Percentiles rank a stretch among this genome's conserved stretches.
Evolutionary conservation across 2,113 vertebrate species (phyloP).

Genomic region (Myrmecophaga tridactyla): DNA sequence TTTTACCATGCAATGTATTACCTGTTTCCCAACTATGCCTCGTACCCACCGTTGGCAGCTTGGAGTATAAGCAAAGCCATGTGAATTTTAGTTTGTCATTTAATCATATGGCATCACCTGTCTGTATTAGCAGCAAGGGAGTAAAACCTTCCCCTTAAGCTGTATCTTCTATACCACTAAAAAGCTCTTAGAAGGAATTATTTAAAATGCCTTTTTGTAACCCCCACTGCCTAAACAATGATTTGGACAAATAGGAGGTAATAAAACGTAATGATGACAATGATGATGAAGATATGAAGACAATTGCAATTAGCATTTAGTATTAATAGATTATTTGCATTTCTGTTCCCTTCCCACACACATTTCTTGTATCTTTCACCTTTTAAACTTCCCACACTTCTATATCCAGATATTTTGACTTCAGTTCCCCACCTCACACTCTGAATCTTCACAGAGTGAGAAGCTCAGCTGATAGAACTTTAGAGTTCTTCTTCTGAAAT

Average conservation of each 20-base stretch:
- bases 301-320: neutral
- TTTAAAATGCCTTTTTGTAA: neutral
- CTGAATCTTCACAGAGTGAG: neutral
- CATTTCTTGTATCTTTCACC: conserved; percentile 16
- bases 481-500: conserved; percentile 10
- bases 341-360: conserved; percentile 15
- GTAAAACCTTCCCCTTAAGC: neutral
- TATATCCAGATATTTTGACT: conserved; percentile 17
- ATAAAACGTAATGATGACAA: neutral
- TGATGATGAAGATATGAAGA: neutral
- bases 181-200: neutral
- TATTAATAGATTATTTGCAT: conserved; percentile 7
- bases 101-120: neutral
- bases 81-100: neutral
- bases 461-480: neutral
- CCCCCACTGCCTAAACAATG: neutral
- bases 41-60: neutral
- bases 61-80: neutral
- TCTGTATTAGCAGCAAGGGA: neutral
- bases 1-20: neutral
- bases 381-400: conserved; percentile 38
- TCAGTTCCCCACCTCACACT: neutral
- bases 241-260: neutral
- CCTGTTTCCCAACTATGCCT: neutral
- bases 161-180: neutral